Conservation (phyloP, 2,113 vertebrate species). For the Sylvilagus bachmani region DNA sequence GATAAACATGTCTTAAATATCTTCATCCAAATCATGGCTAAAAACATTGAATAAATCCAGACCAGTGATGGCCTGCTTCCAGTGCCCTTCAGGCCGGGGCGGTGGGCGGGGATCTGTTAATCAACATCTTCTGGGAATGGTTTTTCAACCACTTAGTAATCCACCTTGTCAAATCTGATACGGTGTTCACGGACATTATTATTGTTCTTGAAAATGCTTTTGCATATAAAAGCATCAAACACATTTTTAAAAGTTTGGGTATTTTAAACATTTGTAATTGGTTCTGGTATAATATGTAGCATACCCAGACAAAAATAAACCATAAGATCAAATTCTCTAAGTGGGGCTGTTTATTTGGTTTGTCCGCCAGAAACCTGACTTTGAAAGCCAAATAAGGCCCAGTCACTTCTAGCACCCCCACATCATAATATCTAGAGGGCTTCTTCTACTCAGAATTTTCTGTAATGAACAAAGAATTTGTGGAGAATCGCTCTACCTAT, state of each 20-base stretch:
- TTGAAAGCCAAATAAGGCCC: conserved; percentile 54
- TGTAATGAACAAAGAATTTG: background rate
- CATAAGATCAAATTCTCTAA: conserved; percentile 42
- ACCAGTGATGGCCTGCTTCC: background rate
- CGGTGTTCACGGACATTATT: conserved; percentile 60
- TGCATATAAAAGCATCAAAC: conserved; percentile 61
- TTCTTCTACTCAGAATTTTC: background rate
- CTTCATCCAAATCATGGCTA: background rate
- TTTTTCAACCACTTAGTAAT: conserved; percentile 21
- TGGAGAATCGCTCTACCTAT: background rate
- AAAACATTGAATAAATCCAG: background rate
- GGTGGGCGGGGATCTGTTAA: background rate
- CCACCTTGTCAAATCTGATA: conserved; percentile 69
- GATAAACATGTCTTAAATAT: conserved; percentile 52
- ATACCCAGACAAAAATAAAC: conserved; percentile 71
- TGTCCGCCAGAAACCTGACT: conserved; percentile 38
- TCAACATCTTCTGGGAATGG: conserved; percentile 22
- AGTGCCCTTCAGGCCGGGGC: background rate
- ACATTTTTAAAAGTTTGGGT: conserved; percentile 67
- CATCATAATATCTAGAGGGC: background rate
- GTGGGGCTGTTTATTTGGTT: conserved; percentile 50
- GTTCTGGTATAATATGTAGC: conserved; percentile 43
- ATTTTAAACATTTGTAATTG: conserved; percentile 74
- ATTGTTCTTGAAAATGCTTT: conserved; percentile 71
- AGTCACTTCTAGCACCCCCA: background rate